Evolutionary conservation across 1,140 invertebrate genomes (phyloP).

Genomic region (Trypoxylus dichotomus): DNA sequence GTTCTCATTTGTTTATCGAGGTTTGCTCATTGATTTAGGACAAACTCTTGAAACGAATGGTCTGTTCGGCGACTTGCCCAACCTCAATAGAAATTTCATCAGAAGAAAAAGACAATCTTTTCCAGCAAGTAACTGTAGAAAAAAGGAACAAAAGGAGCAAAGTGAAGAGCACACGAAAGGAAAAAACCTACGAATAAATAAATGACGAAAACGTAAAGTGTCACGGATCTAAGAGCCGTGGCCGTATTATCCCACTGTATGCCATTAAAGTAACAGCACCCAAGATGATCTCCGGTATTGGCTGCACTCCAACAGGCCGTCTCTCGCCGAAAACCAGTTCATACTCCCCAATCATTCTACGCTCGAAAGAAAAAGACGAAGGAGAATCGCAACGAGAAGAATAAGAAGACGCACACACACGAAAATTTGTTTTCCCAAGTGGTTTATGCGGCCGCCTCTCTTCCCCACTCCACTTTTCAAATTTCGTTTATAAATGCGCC

Average conservation of each 20-base stretch:
- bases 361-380: neutral
- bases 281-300: conserved; percentile 11
- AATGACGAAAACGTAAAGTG: conserved; percentile 25
- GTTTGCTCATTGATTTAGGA: too few relatives aligned
- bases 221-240: conserved; percentile 17
- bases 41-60: too few relatives aligned
- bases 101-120: neutral
- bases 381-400: neutral
- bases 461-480: neutral
- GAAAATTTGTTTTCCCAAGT: neutral
- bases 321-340: neutral
- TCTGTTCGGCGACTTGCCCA: too few relatives aligned
- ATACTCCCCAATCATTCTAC: neutral
- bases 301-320: conserved; percentile 11
- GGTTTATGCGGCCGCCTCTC: neutral
- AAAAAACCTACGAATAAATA: conserved; percentile 8
- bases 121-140: neutral
- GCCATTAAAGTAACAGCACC: conserved; percentile 24
- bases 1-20: too few relatives aligned
- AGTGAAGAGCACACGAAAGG: neutral
- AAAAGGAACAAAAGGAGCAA: neutral
- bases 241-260: conserved; percentile 19
- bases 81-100: neutral
- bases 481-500: neutral
- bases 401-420: neutral